Evolutionary conservation across 2,113 vertebrate genomes (phyloP), one percentile per base, ranked within the genome.

Genomic region (Physeter macrocephalus): DNA sequence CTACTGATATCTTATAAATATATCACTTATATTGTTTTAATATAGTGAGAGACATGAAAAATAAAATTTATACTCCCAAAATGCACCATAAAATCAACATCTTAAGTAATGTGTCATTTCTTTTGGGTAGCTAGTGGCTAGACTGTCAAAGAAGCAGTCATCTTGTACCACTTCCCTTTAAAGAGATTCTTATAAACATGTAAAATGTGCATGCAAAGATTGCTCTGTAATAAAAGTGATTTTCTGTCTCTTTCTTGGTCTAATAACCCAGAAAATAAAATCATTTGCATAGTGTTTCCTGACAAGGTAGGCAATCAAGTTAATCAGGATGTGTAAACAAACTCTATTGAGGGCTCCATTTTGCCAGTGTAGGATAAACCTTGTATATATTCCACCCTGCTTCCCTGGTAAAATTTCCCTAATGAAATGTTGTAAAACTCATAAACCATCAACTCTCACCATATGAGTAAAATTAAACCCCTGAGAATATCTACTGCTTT

Each of bases 371-470:
- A 97, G 90, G 97, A 98, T 98, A 98, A 97, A 97, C 71, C 88
- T 97, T 98, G 91, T 96, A 94, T 98, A 95, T 96, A 98, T 98
- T 98, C 96, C 92, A 96, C 88, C 97, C 80, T 88, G 91, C 87
- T 98, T 97, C 96, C 92, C 95, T 93, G 57, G 72, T 98, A 98
- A 98, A 98, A 98, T 98, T 96, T 97, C 93, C 97, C 93, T 98
- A 98, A 98, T 98, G 97, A 98, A 98, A 98, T 96, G 93, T 96
- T 98, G 96, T 98, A 98, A 98, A 98, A 98, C 95, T 98, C 96
- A 98, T 95, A 98, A 98, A 98, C 97, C 93, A 97, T 98, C 98
- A 98, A 96, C 93, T 98, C 97, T 98, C 97, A 93, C 97, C 83
- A 96, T 97, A 96, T 96, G 93, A 98, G 94, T 94, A 97, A 98